phyloP scores from a whole-genome alignment of 2,888 invertebrate species.

The Scaptomyza reducta region DNA sequence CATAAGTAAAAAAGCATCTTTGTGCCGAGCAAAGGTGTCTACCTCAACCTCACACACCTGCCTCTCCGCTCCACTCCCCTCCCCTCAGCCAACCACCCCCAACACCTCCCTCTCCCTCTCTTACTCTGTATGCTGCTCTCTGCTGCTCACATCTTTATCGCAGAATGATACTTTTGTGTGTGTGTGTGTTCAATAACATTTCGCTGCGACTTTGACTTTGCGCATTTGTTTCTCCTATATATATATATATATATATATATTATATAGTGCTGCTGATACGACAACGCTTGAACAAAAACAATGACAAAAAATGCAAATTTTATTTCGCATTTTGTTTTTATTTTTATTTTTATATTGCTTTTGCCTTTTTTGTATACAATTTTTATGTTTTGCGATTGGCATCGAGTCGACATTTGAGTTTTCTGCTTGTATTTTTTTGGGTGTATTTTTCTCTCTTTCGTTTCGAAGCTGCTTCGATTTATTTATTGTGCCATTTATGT shows the following conservation, averaged over 20 bases:
- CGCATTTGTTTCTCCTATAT: conserved; percentile 22
- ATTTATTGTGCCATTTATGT: conserved; percentile 71
- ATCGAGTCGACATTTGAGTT: conserved; percentile 18
- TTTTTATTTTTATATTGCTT: conserved; percentile 27
- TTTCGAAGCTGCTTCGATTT: conserved; percentile 65
- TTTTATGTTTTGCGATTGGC: conserved; percentile 15
- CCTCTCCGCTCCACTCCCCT: background rate
- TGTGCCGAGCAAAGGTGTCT: conserved; percentile 2
- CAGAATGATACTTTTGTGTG: conserved; percentile 37
- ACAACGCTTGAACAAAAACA: conserved; percentile 46
- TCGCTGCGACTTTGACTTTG: conserved; percentile 64
- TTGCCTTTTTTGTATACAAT: conserved; percentile 9
- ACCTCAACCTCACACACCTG: background rate
- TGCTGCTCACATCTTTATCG: conserved; percentile 35
- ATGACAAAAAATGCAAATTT: conserved; percentile 72
- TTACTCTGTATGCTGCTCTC: background rate
- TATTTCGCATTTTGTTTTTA: conserved; percentile 62
- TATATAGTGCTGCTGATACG: conserved; percentile 50
- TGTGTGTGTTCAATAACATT: conserved; percentile 65
- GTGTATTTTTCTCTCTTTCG: conserved; percentile 25
- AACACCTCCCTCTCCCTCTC: background rate
- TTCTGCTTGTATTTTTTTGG: conserved; percentile 4
- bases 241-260: conserved; percentile 22
- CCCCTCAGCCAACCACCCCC: background rate
- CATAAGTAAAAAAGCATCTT: conserved; percentile 45